Evolutionary conservation across 2,797 vertebrate genomes (phyloP), one percentile per base, ranked within the genome.

Genomic region (Lepilemur ruficaudatus): DNA sequence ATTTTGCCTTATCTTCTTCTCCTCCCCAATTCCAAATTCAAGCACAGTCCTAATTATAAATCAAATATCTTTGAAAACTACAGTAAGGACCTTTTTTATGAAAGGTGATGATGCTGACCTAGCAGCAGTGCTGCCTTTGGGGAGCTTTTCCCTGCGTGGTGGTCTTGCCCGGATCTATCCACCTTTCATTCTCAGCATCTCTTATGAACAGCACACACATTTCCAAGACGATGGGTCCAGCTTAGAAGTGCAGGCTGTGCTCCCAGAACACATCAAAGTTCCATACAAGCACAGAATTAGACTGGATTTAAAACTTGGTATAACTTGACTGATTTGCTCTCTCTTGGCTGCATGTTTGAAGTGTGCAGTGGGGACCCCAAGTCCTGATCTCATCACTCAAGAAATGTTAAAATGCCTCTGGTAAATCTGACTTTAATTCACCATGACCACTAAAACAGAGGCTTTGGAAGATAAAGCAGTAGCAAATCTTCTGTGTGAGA

Each of bases 371-470:
- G 30, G 73, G 61, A 79, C 75, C 52, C 75, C 61, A 69, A 61
- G 23, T 85, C 46, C 20, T 82, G 73, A 92, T 82, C 63, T 65
- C 91, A 41, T 82, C 20, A 0, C 46, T 94, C 69, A 79, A 83
- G 84, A 95, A 75, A 59, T 82, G 69, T 70, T 91, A 72, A 89
- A 84, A 92, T 35, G 72, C 73, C 90, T 92, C 92, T 28, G 20
- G 46, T 72, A 52, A 91, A 32, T 75, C 81, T 61, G 57, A 89
- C 65, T 94, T 94, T 86, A 94, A 91, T 88, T 92, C 91, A 43
- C 67, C 7, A 4, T 46, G 50, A 75, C 78, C 84, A 72, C 55
- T 81, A 41, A 92, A 79, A 97, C 85, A 85, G 70, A 61, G 5
- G 72, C 76, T 76, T 85, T 91, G 67, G 72, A 69, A 88, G 55